Percentiles rank a stretch among this genome's conserved stretches.
phyloP scores from a whole-genome alignment of 2,888 invertebrate genomes.

The Coleophora deauratella region DNA sequence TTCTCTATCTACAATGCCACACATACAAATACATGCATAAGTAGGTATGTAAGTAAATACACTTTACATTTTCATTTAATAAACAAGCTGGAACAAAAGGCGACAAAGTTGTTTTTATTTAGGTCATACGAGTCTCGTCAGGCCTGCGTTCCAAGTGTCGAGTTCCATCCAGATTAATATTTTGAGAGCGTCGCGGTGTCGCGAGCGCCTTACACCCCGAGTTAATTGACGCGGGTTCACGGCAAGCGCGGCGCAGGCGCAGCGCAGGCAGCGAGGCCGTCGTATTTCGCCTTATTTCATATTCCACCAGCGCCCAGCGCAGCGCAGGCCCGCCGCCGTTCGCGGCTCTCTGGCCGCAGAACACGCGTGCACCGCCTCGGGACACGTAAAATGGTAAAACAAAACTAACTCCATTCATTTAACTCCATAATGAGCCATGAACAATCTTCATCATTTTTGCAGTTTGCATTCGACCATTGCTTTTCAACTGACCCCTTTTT shows the following conservation, averaged over 20 bases:
- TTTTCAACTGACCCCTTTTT: constrained; percentile 46
- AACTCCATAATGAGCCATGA: constrained; percentile 65
- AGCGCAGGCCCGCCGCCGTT: constrained; percentile 8
- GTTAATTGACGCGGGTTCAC: constrained; percentile 20
- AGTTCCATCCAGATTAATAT: constrained; percentile 51
- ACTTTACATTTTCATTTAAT: constrained; percentile 31
- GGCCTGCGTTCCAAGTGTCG: constrained; percentile 34
- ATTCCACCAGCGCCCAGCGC: not conserved
- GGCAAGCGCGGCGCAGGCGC: constrained; percentile 18
- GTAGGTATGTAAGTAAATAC: constrained; percentile 3
- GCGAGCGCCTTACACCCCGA: constrained; percentile 14
- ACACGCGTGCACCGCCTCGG: constrained; percentile 31
- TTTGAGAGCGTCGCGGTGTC: constrained; percentile 26
- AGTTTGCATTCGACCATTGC: constrained; percentile 45
- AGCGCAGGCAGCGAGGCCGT: too few relatives aligned
- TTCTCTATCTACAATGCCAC: too few relatives aligned
- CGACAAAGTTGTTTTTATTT: constrained; percentile 46
- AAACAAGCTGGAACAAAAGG: constrained; percentile 49
- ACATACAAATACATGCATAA: not conserved
- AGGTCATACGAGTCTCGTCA: constrained; percentile 39
- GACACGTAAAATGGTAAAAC: constrained; percentile 36
- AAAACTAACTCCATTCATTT: constrained; percentile 54
- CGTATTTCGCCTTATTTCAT: too few relatives aligned
- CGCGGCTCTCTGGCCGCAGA: constrained; percentile 13
- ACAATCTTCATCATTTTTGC: constrained; percentile 61